phyloP scores from a whole-genome alignment of 2,113 vertebrate genomes.

The Aspidoscelis tigris region DNA sequence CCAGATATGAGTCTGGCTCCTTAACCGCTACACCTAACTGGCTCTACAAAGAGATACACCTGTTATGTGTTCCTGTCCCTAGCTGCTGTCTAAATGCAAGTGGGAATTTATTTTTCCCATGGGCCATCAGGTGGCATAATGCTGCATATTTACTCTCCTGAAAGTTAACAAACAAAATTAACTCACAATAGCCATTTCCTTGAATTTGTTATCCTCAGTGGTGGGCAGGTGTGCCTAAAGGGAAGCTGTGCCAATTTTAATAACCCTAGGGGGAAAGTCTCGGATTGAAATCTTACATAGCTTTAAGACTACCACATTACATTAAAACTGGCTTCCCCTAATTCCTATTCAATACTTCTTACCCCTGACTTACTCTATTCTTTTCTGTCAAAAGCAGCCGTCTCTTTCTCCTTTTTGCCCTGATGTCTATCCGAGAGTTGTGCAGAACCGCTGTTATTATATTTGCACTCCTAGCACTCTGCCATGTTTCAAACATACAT shows the following conservation, averaged over 20 bases:
- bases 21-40: no score
- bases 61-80: not conserved
- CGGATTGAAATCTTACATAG: not conserved
- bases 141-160: not conserved
- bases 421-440: not conserved
- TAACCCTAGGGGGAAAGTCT: not conserved
- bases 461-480: not conserved
- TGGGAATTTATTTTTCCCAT: not conserved
- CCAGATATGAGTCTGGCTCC: no score
- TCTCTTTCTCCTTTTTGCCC: not conserved
- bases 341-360: slow-evolving; percentile 14
- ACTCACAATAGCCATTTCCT: no score
- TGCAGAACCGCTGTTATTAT: not conserved
- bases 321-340: not conserved
- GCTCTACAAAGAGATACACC: not conserved
- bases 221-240: no score
- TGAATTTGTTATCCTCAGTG: no score
- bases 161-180: not conserved
- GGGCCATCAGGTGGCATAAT: not conserved
- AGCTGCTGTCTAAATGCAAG: not conserved
- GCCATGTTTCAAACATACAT: slow-evolving; percentile 11
- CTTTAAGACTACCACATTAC: not conserved
- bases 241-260: not conserved
- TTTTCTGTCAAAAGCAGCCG: slow-evolving; percentile 34
- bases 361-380: slow-evolving; percentile 21